Percentiles rank a stretch among this genome's conserved stretches.
Conservation (phyloP, 2,888 invertebrate genomes). For the Copidosoma aretas region DNA sequence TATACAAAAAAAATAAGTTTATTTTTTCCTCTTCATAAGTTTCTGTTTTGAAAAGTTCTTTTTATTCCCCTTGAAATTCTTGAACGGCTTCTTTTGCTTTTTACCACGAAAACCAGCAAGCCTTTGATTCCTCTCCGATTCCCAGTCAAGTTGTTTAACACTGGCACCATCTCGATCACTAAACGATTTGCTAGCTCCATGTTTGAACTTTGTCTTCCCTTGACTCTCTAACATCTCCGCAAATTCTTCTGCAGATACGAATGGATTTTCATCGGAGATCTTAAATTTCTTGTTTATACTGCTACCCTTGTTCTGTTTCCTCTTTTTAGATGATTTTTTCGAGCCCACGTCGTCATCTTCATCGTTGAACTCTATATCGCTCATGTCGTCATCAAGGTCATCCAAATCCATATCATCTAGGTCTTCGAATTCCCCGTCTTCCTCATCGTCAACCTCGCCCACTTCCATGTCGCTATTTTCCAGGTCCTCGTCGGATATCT, state of each 20-base stretch:
- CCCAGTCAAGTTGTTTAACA: slow-evolving; percentile 82
- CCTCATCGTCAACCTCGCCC: slow-evolving; percentile 17
- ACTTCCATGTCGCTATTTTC: slow-evolving; percentile 45
- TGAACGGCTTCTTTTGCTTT: slow-evolving; percentile 29
- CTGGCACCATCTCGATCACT: slow-evolving; percentile 81
- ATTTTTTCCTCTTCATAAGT: slow-evolving; percentile 16
- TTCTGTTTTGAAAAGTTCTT: slow-evolving; percentile 28
- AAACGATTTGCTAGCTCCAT: slow-evolving; percentile 73
- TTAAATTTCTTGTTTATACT: slow-evolving; percentile 28
- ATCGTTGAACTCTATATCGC: slow-evolving; percentile 61
- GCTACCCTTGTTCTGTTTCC: slow-evolving; percentile 35
- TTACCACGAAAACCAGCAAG: slow-evolving; percentile 41
- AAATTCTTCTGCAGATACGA: slow-evolving; percentile 89
- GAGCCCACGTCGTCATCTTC: slow-evolving; percentile 49
- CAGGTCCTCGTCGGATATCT: slow-evolving; percentile 39
- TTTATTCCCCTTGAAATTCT: slow-evolving; percentile 24
- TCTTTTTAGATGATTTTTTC: slow-evolving; percentile 24
- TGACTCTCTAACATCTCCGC: slow-evolving; percentile 86
- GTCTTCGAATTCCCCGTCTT: slow-evolving; percentile 43
- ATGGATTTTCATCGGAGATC: slow-evolving; percentile 63
- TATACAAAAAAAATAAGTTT: background rate
- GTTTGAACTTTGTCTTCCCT: slow-evolving; percentile 67
- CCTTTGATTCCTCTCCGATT: slow-evolving; percentile 68
- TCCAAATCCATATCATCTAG: slow-evolving; percentile 52
- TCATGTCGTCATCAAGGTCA: slow-evolving; percentile 60